phyloP scores from a whole-genome alignment of 2,888 invertebrate genomes.

The Panopea generosa region DNA sequence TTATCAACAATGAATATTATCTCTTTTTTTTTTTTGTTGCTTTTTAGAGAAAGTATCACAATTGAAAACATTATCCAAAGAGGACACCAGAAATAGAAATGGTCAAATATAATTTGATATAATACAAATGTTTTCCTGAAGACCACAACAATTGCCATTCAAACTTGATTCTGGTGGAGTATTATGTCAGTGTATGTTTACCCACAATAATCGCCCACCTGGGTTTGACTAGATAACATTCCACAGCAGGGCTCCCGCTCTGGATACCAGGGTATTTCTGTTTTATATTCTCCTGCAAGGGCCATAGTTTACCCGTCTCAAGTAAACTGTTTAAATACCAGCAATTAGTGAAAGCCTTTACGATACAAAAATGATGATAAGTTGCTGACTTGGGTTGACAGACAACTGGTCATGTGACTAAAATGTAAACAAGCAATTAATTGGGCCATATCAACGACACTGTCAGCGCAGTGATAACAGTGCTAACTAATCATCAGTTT shows the following conservation, averaged over 20 bases:
- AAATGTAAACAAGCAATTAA: conserved; percentile 46
- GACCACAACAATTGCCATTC: conserved; percentile 13
- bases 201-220: conserved; percentile 52
- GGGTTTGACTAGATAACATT: conserved; percentile 53
- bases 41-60: no score
- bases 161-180: conserved; percentile 28
- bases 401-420: conserved; percentile 8
- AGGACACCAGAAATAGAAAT: no score
- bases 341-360: conserved; percentile 49
- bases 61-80: no score
- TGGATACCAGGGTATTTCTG: conserved; percentile 34
- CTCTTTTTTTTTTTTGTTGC: no score
- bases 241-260: conserved; percentile 8
- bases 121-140: no score
- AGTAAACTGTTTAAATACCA: conserved; percentile 55
- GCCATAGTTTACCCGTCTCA: conserved; percentile 42
- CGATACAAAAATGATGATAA: conserved; percentile 3
- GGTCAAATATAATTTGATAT: no score
- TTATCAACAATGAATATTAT: no score
- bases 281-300: conserved; percentile 34
- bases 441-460: conserved; percentile 30
- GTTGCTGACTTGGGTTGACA: conserved; percentile 5
- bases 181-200: conserved; percentile 50
- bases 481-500: conserved; percentile 25
- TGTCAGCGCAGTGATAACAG: conserved; percentile 60